Conservation (phyloP, 2,888 invertebrate genomes). For the Drosophila vallismaia region DNA sequence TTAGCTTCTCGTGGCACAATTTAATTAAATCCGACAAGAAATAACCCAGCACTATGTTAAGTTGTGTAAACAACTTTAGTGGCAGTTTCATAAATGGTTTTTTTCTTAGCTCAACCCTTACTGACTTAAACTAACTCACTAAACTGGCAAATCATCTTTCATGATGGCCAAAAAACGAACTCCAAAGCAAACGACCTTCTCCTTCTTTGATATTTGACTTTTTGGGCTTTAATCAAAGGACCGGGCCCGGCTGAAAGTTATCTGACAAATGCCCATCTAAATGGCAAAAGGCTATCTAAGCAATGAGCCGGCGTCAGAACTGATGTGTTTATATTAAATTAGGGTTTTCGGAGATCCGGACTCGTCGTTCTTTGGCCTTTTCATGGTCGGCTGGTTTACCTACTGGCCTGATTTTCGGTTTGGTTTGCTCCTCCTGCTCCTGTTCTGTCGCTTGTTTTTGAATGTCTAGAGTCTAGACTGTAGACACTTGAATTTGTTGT, state of each 20-base stretch:
- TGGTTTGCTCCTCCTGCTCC: constrained; percentile 9
- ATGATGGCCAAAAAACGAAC: constrained; percentile 23
- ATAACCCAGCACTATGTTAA: constrained; percentile 2
- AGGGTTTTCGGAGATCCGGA: constrained; percentile 47
- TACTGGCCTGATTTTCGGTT: constrained; percentile 27
- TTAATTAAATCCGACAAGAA: constrained; percentile 25
- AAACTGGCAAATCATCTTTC: constrained; percentile 5
- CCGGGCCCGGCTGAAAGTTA: constrained; percentile 47
- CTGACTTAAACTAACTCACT: constrained; percentile 1
- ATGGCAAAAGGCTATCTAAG: constrained; percentile 41
- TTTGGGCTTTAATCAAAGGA: constrained; percentile 61
- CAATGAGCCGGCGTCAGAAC: constrained; percentile 50
- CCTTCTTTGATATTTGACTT: constrained; percentile 11
- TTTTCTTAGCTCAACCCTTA: no score
- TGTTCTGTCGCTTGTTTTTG: not conserved
- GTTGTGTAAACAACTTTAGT: not conserved
- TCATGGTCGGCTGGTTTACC: constrained; percentile 47
- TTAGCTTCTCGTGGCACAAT: not conserved
- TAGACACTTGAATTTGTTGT: constrained; percentile 37
- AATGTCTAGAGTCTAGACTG: constrained; percentile 62
- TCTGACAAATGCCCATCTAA: constrained; percentile 74
- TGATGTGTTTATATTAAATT: constrained; percentile 77
- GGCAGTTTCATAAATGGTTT: constrained; percentile 15
- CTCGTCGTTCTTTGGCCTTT: constrained; percentile 48
- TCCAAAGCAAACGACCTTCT: not conserved